Evolutionary conservation across 2,113 vertebrate genomes (phyloP), one percentile per base, ranked within the genome.

Genomic region (Caranx ignobilis): DNA sequence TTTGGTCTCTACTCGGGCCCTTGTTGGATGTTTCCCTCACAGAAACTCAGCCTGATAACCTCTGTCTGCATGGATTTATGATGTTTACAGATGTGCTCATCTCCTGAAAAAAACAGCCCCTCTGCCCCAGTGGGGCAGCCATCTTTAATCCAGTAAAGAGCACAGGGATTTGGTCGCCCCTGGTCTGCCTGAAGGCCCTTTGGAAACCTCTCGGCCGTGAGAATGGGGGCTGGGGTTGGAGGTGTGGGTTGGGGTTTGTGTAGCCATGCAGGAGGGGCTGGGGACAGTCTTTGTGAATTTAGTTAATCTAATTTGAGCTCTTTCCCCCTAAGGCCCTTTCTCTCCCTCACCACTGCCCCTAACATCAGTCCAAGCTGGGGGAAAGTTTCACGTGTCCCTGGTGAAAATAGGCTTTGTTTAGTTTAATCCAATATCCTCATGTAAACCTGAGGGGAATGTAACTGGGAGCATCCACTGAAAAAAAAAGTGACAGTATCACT

Each of bases 221-320:
- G 92, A 92, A 91, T 87, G 90, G 86, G 91, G 85, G 84, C 71
- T 83, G 79, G 83, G 83, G 71, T 86, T 88, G 86, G 87, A 93
- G 93, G 91, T 93, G 90, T 91, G 80, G 87, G 84, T 55, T 47
- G 79, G 90, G 89, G 82, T 89, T 88, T 89, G 89, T 88, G 85
- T 89, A 88, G 80, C 85, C 75, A 81, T 92, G 88, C 84, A 87
- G 89, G 82, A 85, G 85, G 86, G 88, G 85, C 84, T 47, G 78
- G 89, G 91, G 89, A 87, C 78, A 88, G 89, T 92, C 93, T 95
- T 94, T 94, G 92, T 94, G 91, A 94, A 93, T 93, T 90, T 92
- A 83, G 79, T 87, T 93, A 94, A 94, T 94, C 91, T 94, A 94
- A 94, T 94, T 94, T 94, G 89, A 92, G 89, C 87, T 91, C 72